Conservation (phyloP, 2,888 invertebrate species). For the Oxycera nigricornis region DNA sequence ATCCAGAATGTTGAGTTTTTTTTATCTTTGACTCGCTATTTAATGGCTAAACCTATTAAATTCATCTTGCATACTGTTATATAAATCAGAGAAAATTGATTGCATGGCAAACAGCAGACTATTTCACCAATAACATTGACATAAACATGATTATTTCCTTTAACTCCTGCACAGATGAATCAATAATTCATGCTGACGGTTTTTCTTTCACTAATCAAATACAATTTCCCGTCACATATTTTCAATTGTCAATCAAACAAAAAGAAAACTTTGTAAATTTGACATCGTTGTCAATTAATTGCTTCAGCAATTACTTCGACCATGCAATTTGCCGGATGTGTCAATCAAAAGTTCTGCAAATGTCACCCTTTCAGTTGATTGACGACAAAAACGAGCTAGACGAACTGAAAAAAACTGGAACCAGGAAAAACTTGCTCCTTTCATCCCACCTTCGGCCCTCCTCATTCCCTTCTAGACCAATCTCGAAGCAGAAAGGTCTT, state of each 20-base stretch:
- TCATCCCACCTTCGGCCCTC: background rate
- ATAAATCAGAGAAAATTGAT: too few species aligned
- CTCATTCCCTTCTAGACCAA: background rate
- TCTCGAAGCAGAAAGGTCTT: background rate
- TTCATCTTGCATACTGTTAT: too few species aligned
- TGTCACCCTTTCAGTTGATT: conserved; percentile 34
- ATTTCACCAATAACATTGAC: too few species aligned
- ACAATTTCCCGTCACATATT: background rate
- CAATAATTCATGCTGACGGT: too few species aligned
- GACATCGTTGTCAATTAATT: conserved; percentile 41
- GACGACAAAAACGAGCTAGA: background rate
- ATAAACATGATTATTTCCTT: too few species aligned
- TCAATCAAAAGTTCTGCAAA: conserved; percentile 42
- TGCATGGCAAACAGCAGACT: too few species aligned
- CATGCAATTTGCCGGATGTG: conserved; percentile 40
- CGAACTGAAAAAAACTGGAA: background rate
- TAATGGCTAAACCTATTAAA: too few species aligned
- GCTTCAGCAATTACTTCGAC: conserved; percentile 33
- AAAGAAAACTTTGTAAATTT: conserved; percentile 3
- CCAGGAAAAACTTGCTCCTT: conserved; percentile 23
- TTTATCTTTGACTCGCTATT: too few species aligned
- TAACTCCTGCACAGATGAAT: too few species aligned
- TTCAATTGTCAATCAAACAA: conserved; percentile 19
- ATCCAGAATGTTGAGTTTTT: too few species aligned
- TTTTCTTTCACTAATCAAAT: background rate